Evolutionary conservation across 30 jellyfish, hydroid and myxozoan species (phyloP).

Genomic region (Catostylus mosaicus): DNA sequence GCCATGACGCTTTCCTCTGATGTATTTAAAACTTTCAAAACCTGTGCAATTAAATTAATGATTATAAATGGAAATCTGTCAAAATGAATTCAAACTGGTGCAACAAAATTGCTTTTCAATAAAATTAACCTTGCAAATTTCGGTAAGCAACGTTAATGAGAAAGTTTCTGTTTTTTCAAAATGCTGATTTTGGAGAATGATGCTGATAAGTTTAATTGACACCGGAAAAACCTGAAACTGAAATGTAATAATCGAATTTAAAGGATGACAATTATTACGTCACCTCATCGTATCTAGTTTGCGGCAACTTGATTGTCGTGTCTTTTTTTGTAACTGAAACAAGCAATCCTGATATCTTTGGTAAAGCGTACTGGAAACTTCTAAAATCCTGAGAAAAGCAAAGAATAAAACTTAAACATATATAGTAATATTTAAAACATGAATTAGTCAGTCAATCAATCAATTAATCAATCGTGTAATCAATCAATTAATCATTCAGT

Average conservation of each 20-base stretch:
- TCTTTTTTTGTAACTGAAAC: conserved; percentile 80
- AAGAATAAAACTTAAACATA: not conserved
- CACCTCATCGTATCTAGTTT: conserved; percentile 93
- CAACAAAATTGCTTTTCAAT: no score
- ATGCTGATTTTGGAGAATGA: no score
- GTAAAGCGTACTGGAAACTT: conserved; percentile 86
- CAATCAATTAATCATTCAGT: not conserved
- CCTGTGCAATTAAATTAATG: no score
- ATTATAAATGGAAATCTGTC: no score
- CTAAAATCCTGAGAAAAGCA: conserved; percentile 77
- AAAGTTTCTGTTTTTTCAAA: no score
- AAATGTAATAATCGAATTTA: no score
- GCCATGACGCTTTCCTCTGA: conserved; percentile 89
- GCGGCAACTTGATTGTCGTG: conserved; percentile 81
- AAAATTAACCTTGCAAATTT: no score
- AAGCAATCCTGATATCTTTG: conserved; percentile 88
- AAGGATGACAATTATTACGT: no score
- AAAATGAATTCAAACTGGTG: no score
- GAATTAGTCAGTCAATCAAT: not conserved
- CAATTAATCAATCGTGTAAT: not conserved
- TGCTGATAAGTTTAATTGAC: no score
- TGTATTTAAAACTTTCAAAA: conserved; percentile 75
- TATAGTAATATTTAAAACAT: not conserved
- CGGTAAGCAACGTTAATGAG: no score
- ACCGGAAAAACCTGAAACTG: no score